These are phyloP conservation scores for Priapulus caudatus DNA, from an alignment of 2,888 invertebrate genomes.

Conservation along the genomic window DNA sequence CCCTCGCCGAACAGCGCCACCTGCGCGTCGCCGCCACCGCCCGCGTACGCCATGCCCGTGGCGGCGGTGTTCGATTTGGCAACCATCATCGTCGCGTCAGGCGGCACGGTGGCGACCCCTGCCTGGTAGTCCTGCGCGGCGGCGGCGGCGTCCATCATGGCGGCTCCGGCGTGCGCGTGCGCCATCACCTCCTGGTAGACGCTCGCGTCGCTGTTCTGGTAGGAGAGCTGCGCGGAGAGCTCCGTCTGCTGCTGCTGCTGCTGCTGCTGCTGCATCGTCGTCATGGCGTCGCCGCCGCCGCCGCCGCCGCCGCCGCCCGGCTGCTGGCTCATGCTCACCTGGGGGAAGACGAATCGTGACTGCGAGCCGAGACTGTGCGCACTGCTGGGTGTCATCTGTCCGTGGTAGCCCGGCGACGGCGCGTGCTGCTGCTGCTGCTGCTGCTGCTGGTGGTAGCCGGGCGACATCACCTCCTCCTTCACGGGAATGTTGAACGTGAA, in stretches of 20 bases:
- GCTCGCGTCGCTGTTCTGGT: not conserved
- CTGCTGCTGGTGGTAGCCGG: not conserved
- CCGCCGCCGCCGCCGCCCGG: not conserved
- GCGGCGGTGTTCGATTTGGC: not conserved
- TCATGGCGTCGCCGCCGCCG: not conserved
- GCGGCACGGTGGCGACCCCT: not conserved
- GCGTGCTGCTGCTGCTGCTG: too few species aligned
- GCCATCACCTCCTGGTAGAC: not conserved
- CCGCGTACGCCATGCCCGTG: not conserved
- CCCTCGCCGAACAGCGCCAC: not conserved
- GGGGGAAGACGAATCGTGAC: not conserved
- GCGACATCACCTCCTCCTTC: slow-evolving; percentile 1
- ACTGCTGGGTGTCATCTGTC: not conserved
- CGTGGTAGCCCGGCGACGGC: not conserved
- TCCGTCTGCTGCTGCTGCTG: not conserved
- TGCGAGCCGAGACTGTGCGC: not conserved
- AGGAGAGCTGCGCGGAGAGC: not conserved
- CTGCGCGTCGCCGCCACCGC: not conserved
- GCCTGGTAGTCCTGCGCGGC: not conserved
- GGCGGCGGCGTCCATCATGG: not conserved
- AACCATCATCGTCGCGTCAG: not conserved
- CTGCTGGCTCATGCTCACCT: not conserved
- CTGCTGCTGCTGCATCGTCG: not conserved
- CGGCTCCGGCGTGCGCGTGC: not conserved
- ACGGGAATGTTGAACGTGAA: not conserved